Base-by-base conservation (phyloP, 2,113 vertebrate genomes). In the Dasyornis broadbenti region DNA sequence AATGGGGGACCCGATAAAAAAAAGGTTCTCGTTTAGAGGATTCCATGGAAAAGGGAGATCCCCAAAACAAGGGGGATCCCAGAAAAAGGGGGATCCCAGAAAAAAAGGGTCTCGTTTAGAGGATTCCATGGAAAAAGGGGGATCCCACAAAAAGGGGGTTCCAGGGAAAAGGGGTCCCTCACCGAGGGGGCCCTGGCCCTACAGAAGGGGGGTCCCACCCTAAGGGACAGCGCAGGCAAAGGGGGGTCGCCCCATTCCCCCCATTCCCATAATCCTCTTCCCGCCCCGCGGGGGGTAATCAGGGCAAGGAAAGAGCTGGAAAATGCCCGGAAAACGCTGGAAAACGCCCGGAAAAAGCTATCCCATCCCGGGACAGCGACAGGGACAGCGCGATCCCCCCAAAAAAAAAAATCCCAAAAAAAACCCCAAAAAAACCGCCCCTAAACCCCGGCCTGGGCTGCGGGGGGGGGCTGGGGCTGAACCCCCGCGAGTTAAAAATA, bases 401-500 rank as follows among this genome's bases (percentile, higher is more conserved):
- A n/a, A n/a, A n/a, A n/a, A 47, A 21, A 47, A 47, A 47, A 71
- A 24, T 3, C 20, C 33, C 40, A 53, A 18, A 35, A 59, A 50
- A 37, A 47, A 4, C 7, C 56, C 72, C 28, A 11, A 57, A 49
- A 53, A 65, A 65, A n/a, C 7, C 63, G 28, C 64, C 64, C 64
- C 64, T 9, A 22, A 47, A 60, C 19, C 44, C 72, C 56, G 1
- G 3, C 28, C 44, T 11, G n/a, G 11, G 42, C n/a, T n/a, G 23
- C 6, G 6, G 33, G n/a, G 26, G 4, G 59, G 17, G 37, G 30
- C 12, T 8, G n/a, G 22, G 6, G 35, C 30, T 33, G 45, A 83
- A 98, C 98, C 98, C 98, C 98, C 96, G 92, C 96, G 91, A 98
- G 98, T 99, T 99, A 99, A 98, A 99, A 99, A 99, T 99, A 99